These are phyloP conservation scores for Thyatira batis DNA, from an alignment of 2,888 invertebrate species.

Conservation along the genomic window DNA sequence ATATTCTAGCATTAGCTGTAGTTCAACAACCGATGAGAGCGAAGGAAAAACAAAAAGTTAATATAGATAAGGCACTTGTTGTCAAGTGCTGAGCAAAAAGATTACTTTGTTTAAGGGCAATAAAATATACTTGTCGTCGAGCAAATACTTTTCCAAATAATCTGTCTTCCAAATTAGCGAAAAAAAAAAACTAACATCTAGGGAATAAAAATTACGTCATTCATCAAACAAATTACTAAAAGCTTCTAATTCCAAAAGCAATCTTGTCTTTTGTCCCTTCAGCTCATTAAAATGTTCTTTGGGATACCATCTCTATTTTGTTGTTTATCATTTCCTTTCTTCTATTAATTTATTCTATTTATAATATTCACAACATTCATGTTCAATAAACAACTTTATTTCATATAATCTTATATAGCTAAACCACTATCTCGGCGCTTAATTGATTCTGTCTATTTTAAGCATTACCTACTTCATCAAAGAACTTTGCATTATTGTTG, in stretches of 20 bases:
- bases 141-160: too few relatives aligned
- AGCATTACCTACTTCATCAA: neutral
- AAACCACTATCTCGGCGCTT: neutral
- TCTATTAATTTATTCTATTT: neutral
- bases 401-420: neutral
- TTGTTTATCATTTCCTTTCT: neutral
- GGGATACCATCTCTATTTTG: neutral
- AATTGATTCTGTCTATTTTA: neutral
- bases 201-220: neutral
- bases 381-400: neutral
- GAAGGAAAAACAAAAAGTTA: neutral
- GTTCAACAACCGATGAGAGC: slow-evolving; percentile 1
- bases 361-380: neutral
- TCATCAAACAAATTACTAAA: neutral
- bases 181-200: neutral
- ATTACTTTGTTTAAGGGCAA: neutral
- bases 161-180: neutral
- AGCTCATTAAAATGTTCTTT: neutral
- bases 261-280: neutral
- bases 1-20: neutral
- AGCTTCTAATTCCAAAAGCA: neutral
- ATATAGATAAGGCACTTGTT: neutral
- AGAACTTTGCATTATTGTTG: neutral
- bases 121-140: neutral
- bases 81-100: neutral